Base-by-base conservation (phyloP, 1,140 invertebrate genomes). In the Polyergus mexicanus region DNA sequence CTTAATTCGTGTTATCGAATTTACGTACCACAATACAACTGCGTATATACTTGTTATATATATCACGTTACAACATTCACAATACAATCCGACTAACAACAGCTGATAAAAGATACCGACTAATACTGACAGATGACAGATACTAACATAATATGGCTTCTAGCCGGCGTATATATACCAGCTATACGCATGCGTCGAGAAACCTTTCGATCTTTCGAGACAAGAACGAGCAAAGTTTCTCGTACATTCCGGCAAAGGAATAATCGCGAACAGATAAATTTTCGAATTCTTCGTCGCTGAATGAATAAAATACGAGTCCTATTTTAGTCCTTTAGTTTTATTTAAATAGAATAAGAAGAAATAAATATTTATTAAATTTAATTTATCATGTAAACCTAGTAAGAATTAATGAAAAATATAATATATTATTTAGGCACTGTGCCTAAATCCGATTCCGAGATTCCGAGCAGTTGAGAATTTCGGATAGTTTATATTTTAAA, bases 151-250 rank as follows among this genome's bases (percentile, higher is more conserved):
- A 47, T 3, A 3, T 6, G 11, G 1, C 13, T 0, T 0, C 2
- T 35, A 13, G 13, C 54, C 5, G 63, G 35, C 22, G 65, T 77
- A 86, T 84, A 19, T 19, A 11, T 11, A n/a, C 41, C 41, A 19
- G 1, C 19, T 7, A 78, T 7, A 78, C 78, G 71, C 85, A 72
- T n/a, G n/a, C 62, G 58, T 5, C n/a, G 22, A 32, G 65, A 58
- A 28, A 41, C 7, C 22, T 71, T 51, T 6, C 4, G 77, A 76
- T 5, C 0, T 4, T 86, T 86, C 77, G 19, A 86, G 85, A 85
- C 5, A 10, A 25, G 38, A 47, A 44, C 1, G 35, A 41, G 38
- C 35, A 22, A 66, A 11, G 19, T 10, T 16, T 66, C 63, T 66
- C 63, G 63, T 41, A 38, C 2, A 19, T 66, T 65, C 32, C 19